These are phyloP conservation scores for Cyrtodaria siliqua DNA, from an alignment of 2,888 invertebrate genomes.

Conservation along the genomic window DNA sequence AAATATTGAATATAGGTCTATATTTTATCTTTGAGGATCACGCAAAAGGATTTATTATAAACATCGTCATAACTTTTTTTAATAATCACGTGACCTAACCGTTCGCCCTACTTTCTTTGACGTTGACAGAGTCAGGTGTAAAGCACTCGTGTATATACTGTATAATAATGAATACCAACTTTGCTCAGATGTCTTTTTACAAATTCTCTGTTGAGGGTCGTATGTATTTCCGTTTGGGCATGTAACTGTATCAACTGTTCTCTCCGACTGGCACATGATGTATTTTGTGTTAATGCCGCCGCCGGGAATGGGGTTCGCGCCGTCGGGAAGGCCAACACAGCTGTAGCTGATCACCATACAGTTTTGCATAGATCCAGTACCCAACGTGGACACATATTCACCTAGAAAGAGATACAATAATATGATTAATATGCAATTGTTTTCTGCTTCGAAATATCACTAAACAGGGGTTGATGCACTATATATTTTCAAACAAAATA, in stretches of 20 bases:
- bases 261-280: conserved; percentile 67
- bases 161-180: conserved; percentile 41
- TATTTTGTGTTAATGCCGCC: conserved; percentile 65
- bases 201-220: conserved; percentile 65
- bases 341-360: conserved; percentile 67
- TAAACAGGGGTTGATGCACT: too few relatives aligned
- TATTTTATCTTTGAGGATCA: too few relatives aligned
- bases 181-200: conserved; percentile 52
- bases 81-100: too few relatives aligned
- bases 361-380: conserved; percentile 39
- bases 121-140: too few relatives aligned
- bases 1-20: too few relatives aligned
- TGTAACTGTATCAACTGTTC: conserved; percentile 65
- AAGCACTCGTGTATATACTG: too few relatives aligned
- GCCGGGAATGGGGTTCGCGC: conserved; percentile 69
- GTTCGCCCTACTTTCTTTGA: too few relatives aligned
- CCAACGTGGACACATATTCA: conserved; percentile 62
- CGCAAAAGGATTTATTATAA: too few relatives aligned
- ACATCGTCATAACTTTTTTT: too few relatives aligned
- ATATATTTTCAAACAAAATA: too few relatives aligned
- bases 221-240: conserved; percentile 71
- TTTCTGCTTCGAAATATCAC: too few relatives aligned
- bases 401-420: conserved; percentile 58
- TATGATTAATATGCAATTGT: neutral
- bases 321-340: conserved; percentile 71